Evolutionary conservation across 2,113 vertebrate genomes (phyloP), one percentile per base, ranked within the genome.

Genomic region (Cyanistes caeruleus): DNA sequence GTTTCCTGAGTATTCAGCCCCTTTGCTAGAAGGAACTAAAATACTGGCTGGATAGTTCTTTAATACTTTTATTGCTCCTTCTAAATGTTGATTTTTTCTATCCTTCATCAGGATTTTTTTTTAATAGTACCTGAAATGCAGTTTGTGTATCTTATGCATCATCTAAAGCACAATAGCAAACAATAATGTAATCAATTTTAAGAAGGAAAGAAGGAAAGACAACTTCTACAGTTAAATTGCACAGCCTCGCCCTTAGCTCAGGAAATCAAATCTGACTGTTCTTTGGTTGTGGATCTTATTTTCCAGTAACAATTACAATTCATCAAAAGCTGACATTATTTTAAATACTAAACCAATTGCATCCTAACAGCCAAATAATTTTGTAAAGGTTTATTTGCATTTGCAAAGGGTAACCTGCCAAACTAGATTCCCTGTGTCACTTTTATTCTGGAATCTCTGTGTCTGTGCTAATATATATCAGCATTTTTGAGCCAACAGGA

Each of bases 231-330:
- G 53, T 52, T 80, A 78, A 91, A 91, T 73, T 75, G 69, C 13
- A 59, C 1, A 0, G 46, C 22, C 59, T 85, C 27, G 51, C 53
- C 60, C 46, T 89, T 68, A 91, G 56, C 93, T 93, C 44, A 56
- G 67, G 53, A 93, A 96, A 93, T 76, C 27, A 91, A 79, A 93
- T 86, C 59, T 56, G n/a, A 83, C 48, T n/a, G 13, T 25, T 53
- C 28, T 79, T 82, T 51, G n/a, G 59, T 18, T 8, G 2, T 9
- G 15, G 41, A 93, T 89, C 52, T 84, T 39, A 92, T 87, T 87
- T 91, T 76, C 84, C 67, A 48, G 49, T 58, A 93, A 84, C 49
- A 72, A 49, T 49, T 56, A 48, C 39, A 69, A 70, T 93, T 87
- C 76, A 53, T 89, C 76, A 72, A 35, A 93, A 68, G 52, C n/a